Conservation (phyloP, 2,113 vertebrate species). For the Nothoprocta perdicaria region DNA sequence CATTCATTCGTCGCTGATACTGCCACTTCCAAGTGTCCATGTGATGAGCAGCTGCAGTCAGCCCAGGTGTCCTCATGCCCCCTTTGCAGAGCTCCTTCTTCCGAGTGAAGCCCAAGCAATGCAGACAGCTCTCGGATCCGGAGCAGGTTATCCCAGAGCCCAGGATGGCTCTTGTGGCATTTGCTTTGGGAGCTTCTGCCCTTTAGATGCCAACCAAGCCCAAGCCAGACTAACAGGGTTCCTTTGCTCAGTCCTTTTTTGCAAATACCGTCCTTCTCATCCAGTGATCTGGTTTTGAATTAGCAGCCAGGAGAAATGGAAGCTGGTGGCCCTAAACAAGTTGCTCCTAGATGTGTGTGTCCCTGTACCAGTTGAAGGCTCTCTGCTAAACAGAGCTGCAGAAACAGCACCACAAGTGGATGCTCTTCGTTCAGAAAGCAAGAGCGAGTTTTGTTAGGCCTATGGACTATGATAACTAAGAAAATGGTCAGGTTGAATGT, state of each 20-base stretch:
- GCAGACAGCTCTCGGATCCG: fast-evolving
- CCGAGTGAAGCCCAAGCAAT: background rate
- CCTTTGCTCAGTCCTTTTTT: background rate
- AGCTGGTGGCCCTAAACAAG: background rate
- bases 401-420: background rate
- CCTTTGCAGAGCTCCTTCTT: background rate
- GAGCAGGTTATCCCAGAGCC: background rate
- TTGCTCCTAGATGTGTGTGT: background rate
- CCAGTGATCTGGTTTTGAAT: background rate
- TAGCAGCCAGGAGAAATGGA: background rate
- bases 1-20: background rate
- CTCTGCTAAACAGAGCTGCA: background rate
- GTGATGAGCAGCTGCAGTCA: background rate
- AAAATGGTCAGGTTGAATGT: background rate
- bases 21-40: background rate
- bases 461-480: background rate
- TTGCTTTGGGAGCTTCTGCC: background rate
- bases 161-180: background rate
- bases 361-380: background rate
- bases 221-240: background rate
- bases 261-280: background rate
- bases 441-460: background rate
- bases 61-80: background rate
- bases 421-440: background rate
- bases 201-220: background rate